These are phyloP conservation scores for Umimayanthus kanabou DNA, from an alignment of 92 coral and sea anemone species.

Conservation along the genomic window DNA sequence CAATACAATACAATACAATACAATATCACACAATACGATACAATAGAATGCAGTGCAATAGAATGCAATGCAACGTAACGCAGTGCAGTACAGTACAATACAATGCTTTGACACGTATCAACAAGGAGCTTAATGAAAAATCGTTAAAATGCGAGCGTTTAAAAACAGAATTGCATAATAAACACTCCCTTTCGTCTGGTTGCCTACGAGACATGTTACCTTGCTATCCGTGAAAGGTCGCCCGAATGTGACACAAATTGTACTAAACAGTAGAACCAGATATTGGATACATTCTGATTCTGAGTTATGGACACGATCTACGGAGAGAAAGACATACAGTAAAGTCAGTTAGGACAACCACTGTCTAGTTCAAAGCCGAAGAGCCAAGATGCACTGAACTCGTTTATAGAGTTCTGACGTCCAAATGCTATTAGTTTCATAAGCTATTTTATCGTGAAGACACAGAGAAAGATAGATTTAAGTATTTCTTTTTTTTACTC, in stretches of 20 bases:
- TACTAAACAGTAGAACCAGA: constrained; percentile 76
- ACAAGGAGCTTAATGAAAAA: no score
- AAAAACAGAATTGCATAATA: not conserved
- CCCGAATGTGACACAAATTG: constrained; percentile 82
- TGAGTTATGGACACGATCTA: constrained; percentile 83
- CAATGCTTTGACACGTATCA: not conserved
- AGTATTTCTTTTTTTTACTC: no score
- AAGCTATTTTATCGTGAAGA: not conserved
- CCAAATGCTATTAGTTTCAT: no score
- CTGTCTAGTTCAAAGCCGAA: not conserved
- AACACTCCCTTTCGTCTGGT: not conserved
- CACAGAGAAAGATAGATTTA: no score
- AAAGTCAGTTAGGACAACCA: no score
- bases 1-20: not conserved
- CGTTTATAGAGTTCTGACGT: no score
- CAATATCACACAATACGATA: not conserved
- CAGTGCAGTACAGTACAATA: not conserved
- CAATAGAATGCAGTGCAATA: not conserved
- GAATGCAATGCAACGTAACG: not conserved
- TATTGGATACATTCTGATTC: constrained; percentile 75
- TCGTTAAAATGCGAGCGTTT: no score
- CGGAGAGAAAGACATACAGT: not conserved
- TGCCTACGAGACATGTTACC: constrained; percentile 44
- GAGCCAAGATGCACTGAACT: not conserved
- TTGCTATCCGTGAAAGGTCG: constrained; percentile 77